Base-by-base conservation (phyloP, 1,140 invertebrate genomes). In the Aphelenchoides fujianensis region DNA sequence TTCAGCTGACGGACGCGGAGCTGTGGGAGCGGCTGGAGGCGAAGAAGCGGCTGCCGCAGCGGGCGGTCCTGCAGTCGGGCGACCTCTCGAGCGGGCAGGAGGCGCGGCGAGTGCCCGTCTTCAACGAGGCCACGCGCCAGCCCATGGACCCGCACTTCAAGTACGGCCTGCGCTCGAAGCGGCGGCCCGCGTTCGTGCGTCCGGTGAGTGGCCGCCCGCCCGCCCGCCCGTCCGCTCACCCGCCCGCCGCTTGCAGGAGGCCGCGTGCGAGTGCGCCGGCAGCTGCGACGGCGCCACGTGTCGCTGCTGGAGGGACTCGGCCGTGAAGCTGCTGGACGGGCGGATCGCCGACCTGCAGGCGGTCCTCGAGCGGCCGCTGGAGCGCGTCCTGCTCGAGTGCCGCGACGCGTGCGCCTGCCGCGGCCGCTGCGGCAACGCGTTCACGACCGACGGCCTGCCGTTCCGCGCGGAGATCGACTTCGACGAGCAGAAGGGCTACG, bases 371-470 rank as follows among this genome's bases (percentile, higher is more conserved):
- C 31, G 70, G 59, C 34, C n/a, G 23, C 28, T 59, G 27, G 62
- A 69, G n/a, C 63, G 27, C 12, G 12, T 71, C 7, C 68, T 69
- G 3, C 3, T 69, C 16, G 68, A 69, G 63, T 69, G 68, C 37
- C 9, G 67, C 7, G 28, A 69, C 34, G 62, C 64, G 12, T 69
- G 68, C 63, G 55, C 3, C 2, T 69, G 68, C 53, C 64, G 37
- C 7, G 27, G 19, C 12, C 9, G 32, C 12, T 69, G 68, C 34
- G 16, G 16, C 2, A 70, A 69, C 53, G 34, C 30, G 7, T 69
- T 71, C n/a, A 68, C 68, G 16, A 3, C 3, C 7, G 16, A 71
- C 32, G 2, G 5, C 19, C 64, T 69, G 30, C 57, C 30, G 7
- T 69, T 9, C n/a, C 66, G 63, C 3, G 27, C 19, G 16, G 68